Evolutionary conservation across 2,797 vertebrate genomes (phyloP).

Genomic region (Chelidonichthys spinosus): DNA sequence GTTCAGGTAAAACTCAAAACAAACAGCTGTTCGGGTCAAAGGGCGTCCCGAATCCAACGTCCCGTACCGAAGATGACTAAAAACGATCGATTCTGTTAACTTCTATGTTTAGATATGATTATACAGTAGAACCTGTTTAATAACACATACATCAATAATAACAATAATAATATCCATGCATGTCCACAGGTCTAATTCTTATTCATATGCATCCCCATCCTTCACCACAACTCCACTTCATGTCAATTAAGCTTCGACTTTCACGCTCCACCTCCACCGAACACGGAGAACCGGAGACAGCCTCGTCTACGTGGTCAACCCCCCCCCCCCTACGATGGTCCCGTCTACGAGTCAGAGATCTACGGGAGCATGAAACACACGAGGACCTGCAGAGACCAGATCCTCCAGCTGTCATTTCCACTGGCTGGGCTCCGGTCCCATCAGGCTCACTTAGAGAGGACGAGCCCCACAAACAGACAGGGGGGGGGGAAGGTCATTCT

Average conservation of each 20-base stretch:
- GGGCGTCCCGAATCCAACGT: no score
- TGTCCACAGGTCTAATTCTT: no score
- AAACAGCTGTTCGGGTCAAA: no score
- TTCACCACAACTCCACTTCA: constrained; percentile 43
- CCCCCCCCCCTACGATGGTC: constrained; percentile 60
- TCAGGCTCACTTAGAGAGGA: constrained; percentile 41
- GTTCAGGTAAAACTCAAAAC: no score
- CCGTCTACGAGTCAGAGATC: constrained; percentile 58
- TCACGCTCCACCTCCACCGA: constrained; percentile 33
- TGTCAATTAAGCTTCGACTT: constrained; percentile 42
- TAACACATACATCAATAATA: no score
- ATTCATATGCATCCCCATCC: background rate
- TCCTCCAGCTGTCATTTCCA: constrained; percentile 68
- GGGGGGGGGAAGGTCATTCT: constrained; percentile 38
- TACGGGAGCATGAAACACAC: constrained; percentile 55
- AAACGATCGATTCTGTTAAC: background rate
- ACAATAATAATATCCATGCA: no score
- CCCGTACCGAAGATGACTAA: no score
- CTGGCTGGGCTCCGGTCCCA: constrained; percentile 61
- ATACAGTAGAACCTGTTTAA: background rate
- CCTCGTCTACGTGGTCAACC: constrained; percentile 74
- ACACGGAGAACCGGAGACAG: constrained; percentile 45
- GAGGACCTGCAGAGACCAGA: constrained; percentile 34
- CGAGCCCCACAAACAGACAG: constrained; percentile 21
- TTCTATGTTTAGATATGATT: background rate